A percentile compares a stretch with the other conserved stretches of the same genome.
These are phyloP conservation scores for Brachionichthys hirsutus DNA, from an alignment of 2,113 vertebrate species.

Conservation along the genomic window DNA sequence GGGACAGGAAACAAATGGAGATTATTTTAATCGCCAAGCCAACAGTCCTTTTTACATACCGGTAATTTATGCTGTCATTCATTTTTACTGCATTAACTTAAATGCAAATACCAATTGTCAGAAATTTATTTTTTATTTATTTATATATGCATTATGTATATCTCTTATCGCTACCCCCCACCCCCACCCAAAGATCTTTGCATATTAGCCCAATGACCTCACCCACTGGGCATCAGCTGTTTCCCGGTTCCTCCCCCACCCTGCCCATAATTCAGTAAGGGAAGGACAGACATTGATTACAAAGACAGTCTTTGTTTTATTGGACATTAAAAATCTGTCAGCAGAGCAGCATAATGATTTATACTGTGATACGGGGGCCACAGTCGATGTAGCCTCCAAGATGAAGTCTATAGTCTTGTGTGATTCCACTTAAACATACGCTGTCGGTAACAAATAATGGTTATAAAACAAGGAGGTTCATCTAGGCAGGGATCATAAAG, in stretches of 20 bases:
- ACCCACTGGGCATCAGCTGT: slow-evolving; percentile 71
- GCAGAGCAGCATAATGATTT: slow-evolving; percentile 17
- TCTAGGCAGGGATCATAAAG: slow-evolving; percentile 26
- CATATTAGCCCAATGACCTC: slow-evolving; percentile 53
- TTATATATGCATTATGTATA: neutral
- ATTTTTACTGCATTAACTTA: too few relatives aligned
- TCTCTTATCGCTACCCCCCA: neutral
- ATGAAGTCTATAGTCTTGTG: neutral
- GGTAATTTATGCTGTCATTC: neutral
- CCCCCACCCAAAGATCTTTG: slow-evolving; percentile 4
- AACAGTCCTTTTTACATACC: slow-evolving; percentile 9
- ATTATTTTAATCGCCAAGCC: slow-evolving; percentile 4
- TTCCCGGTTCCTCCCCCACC: slow-evolving; percentile 65
- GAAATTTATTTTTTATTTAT: too few relatives aligned
- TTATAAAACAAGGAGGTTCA: slow-evolving; percentile 28
- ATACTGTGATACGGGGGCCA: slow-evolving; percentile 18
- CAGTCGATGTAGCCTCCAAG: slow-evolving; percentile 17
- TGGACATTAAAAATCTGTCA: slow-evolving; percentile 35
- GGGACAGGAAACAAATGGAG: slow-evolving; percentile 32
- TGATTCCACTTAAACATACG: slow-evolving; percentile 20
- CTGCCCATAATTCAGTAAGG: slow-evolving; percentile 62
- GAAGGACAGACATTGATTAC: slow-evolving; percentile 58
- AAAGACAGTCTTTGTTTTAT: slow-evolving; percentile 35
- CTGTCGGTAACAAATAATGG: slow-evolving; percentile 29
- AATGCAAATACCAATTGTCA: too few relatives aligned